These are phyloP conservation scores for Danio albolineatus DNA, from an alignment of 2,797 vertebrate species.

Conservation along the genomic window DNA sequence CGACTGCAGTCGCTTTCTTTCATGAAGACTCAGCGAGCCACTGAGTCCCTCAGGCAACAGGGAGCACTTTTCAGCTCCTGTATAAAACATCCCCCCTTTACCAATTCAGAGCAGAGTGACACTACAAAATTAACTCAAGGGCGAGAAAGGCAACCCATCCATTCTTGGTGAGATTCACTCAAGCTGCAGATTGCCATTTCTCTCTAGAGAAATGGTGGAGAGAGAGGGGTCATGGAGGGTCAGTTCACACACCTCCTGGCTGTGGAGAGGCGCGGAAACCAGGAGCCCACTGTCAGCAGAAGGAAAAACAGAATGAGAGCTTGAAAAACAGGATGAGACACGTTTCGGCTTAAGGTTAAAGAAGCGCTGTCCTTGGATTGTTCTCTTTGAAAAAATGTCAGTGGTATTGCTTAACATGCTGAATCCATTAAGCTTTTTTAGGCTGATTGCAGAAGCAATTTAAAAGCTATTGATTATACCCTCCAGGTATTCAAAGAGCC, in stretches of 20 bases:
- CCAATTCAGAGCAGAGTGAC: constrained; percentile 53
- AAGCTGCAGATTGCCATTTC: constrained; percentile 49
- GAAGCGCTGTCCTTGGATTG: constrained; percentile 37
- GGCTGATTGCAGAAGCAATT: constrained; percentile 61
- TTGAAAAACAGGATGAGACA: constrained; percentile 75
- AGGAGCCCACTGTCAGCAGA: constrained; percentile 64
- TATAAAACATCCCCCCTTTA: constrained; percentile 41
- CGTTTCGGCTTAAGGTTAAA: constrained; percentile 58
- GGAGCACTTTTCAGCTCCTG: constrained; percentile 58
- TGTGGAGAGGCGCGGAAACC: constrained; percentile 65
- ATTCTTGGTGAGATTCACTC: constrained; percentile 55
- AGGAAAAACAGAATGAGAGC: constrained; percentile 65
- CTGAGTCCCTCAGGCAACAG: constrained; percentile 49
- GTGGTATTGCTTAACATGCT: constrained; percentile 51
- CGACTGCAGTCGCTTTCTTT: constrained; percentile 9
- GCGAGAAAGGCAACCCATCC: constrained; percentile 47
- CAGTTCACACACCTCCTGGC: constrained; percentile 71
- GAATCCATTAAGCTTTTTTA: constrained; percentile 53
- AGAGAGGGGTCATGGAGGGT: constrained; percentile 70
- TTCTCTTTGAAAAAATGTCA: constrained; percentile 44
- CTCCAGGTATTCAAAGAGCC: constrained; percentile 44
- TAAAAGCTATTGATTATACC: constrained; percentile 60
- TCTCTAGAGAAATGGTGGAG: constrained; percentile 61
- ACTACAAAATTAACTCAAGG: constrained; percentile 64
- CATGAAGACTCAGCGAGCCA: constrained; percentile 33